A percentile compares a stretch with the other conserved stretches of the same genome.
These are phyloP conservation scores for Sphenopsis melanotis DNA, from an alignment of 2,797 vertebrate species.

Conservation along the genomic window DNA sequence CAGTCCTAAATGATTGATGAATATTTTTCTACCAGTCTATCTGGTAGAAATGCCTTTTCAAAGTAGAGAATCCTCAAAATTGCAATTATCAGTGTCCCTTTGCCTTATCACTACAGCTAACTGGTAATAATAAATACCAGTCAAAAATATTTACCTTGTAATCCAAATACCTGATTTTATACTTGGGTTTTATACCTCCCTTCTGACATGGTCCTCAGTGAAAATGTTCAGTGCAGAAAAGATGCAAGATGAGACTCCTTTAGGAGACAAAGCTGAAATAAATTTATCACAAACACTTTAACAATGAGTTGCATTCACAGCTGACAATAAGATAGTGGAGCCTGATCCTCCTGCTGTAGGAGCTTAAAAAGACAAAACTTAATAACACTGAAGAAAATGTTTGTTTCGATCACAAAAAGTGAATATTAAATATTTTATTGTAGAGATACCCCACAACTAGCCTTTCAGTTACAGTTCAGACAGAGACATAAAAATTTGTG, in stretches of 20 bases:
- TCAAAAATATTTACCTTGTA: neutral
- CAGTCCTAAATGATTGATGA: conserved; percentile 25
- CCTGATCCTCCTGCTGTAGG: neutral
- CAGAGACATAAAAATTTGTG: neutral
- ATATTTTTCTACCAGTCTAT: neutral
- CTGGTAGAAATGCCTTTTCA: neutral
- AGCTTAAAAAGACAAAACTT: neutral
- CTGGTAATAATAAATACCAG: neutral
- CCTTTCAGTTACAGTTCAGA: neutral
- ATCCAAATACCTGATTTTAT: neutral
- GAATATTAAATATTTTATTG: neutral
- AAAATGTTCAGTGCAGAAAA: neutral
- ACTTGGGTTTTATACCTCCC: neutral
- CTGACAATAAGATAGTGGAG: neutral
- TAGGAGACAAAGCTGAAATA: neutral
- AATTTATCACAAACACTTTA: neutral
- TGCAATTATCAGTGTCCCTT: neutral
- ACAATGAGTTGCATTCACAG: neutral
- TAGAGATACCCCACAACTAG: neutral
- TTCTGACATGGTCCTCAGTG: neutral
- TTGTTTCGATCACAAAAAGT: neutral
- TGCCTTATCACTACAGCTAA: neutral
- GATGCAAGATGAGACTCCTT: neutral
- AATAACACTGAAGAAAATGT: neutral
- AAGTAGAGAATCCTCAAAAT: neutral